A percentile compares a stretch with the other conserved stretches of the same genome.
Evolutionary conservation across 2,113 vertebrate genomes (phyloP).

Genomic region (Mobula hypostoma): DNA sequence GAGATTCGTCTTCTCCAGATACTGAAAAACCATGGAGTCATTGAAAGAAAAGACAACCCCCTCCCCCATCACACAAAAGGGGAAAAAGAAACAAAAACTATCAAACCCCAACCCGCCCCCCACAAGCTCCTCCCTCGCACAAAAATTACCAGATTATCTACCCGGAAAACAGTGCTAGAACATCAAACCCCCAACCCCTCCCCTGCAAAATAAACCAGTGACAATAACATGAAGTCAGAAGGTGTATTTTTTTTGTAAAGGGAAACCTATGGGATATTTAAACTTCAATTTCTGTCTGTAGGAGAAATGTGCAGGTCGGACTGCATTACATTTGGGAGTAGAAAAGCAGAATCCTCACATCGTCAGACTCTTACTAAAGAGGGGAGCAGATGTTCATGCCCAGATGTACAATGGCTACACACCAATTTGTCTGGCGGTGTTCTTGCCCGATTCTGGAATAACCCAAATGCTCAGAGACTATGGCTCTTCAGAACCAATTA

Average conservation of each 20-base stretch:
- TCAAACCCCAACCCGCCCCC: too few species aligned
- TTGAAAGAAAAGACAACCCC: too few species aligned
- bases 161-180: too few species aligned
- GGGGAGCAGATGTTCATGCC: slow-evolving; percentile 49
- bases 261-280: background rate
- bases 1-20: too few species aligned
- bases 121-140: too few species aligned
- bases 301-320: slow-evolving; percentile 66
- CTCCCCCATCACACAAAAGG: too few species aligned
- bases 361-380: slow-evolving; percentile 54
- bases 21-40: too few species aligned
- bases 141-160: too few species aligned
- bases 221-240: background rate
- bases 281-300: slow-evolving; percentile 40
- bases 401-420: slow-evolving; percentile 61
- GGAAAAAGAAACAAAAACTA: too few species aligned
- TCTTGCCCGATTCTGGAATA: slow-evolving; percentile 52
- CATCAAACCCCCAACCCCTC: too few species aligned
- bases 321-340: slow-evolving; percentile 64
- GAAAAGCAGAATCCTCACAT: slow-evolving; percentile 55
- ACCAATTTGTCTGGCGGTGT: slow-evolving; percentile 57
- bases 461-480: slow-evolving; percentile 52
- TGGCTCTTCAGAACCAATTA: slow-evolving; percentile 50
- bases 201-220: too few species aligned
- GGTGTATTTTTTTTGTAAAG: background rate